These are phyloP conservation scores for Tryphoninae sp. DNA, from an alignment of 2,888 invertebrate species.

Conservation along the genomic window DNA sequence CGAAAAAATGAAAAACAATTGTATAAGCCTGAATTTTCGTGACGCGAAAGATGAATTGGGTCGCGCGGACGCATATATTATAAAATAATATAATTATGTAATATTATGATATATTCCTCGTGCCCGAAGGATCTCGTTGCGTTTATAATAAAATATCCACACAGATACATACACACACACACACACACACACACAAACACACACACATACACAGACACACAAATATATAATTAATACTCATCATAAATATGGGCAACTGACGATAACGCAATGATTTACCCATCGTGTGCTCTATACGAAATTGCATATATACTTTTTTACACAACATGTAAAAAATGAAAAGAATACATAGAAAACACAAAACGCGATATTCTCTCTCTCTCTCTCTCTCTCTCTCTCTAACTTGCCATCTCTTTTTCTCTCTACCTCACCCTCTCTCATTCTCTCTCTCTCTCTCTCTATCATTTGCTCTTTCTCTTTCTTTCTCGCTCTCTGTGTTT, in stretches of 20 bases:
- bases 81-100: constrained; percentile 42
- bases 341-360: constrained; percentile 31
- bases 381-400: constrained; percentile 16
- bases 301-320: constrained; percentile 67
- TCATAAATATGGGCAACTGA: constrained; percentile 45
- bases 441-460: constrained; percentile 6
- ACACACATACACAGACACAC: constrained; percentile 49
- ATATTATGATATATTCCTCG: constrained; percentile 67
- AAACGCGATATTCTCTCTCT: constrained; percentile 37
- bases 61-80: constrained; percentile 50
- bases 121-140: constrained; percentile 70
- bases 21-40: constrained; percentile 29
- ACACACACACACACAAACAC: constrained; percentile 48
- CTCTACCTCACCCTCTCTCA: constrained; percentile 22
- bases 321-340: constrained; percentile 59
- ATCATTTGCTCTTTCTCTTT: constrained; percentile 16
- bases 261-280: constrained; percentile 49
- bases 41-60: constrained; percentile 35
- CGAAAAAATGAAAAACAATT: constrained; percentile 38
- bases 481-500: constrained; percentile 16
- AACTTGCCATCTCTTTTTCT: too few relatives aligned
- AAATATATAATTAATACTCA: constrained; percentile 57
- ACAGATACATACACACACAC: constrained; percentile 45
- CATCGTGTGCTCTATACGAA: constrained; percentile 49
- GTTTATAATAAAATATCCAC: constrained; percentile 57